phyloP scores from a whole-genome alignment of 1,140 invertebrate species.

The Centruroides sculpturatus region DNA sequence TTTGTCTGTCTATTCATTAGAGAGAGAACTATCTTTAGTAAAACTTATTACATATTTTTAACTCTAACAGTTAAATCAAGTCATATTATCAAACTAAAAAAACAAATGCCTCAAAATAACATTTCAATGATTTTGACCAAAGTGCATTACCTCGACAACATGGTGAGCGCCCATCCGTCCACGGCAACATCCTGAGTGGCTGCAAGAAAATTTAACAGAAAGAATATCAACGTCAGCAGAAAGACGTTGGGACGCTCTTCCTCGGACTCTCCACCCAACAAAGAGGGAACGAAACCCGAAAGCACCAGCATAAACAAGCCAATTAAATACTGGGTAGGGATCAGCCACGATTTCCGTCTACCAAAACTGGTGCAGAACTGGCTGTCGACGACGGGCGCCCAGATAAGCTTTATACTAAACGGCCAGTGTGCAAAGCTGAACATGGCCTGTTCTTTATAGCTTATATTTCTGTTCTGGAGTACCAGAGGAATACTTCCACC shows the following conservation, averaged over 20 bases:
- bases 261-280: slow-evolving; percentile 46
- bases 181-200: slow-evolving; percentile 99
- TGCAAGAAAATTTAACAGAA: slow-evolving; percentile 85
- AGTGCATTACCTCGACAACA: slow-evolving; percentile 57
- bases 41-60: no score
- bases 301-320: slow-evolving; percentile 66
- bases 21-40: no score
- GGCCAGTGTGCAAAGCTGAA: slow-evolving; percentile 98
- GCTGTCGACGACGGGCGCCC: slow-evolving; percentile 96
- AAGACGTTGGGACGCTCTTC: slow-evolving; percentile 53
- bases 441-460: slow-evolving; percentile 87
- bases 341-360: slow-evolving; percentile 90
- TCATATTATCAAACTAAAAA: no score
- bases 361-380: slow-evolving; percentile 70
- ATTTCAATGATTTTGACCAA: no score
- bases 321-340: slow-evolving; percentile 69
- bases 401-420: slow-evolving; percentile 90
- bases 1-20: no score
- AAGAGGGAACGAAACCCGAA: slow-evolving; percentile 52
- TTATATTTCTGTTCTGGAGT: slow-evolving; percentile 75
- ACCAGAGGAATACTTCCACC: slow-evolving; percentile 89
- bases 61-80: no score
- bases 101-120: no score
- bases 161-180: slow-evolving; percentile 98
- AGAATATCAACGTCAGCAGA: slow-evolving; percentile 71